Evolutionary conservation across 2,113 vertebrate genomes (phyloP), one percentile per base, ranked within the genome.

Genomic region (Dasyprocta punctata): DNA sequence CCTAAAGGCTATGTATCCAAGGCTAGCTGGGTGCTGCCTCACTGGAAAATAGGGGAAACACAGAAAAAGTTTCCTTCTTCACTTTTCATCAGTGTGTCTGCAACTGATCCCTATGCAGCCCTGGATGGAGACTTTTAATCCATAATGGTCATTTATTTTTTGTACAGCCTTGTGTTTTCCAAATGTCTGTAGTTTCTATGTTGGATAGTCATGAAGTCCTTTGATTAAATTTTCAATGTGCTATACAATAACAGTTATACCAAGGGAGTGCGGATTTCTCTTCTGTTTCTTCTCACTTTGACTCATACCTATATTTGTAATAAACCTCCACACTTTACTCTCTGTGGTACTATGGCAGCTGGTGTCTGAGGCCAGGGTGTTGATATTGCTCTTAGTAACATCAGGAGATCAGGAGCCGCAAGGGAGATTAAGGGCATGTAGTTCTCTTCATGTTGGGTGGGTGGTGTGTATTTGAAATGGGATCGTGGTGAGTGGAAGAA

Each of bases 131-230:
- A 98, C 65, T 89, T 94, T 56, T 5, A 54, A 19, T 84, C 20
- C 26, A 12, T 65, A 73, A 94, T 69, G 60, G 16, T 49, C 96
- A 30, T 30, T 61, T 16, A 8, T 89, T 98, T 98, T 94, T 26
- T 67, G 2, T 87, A 8, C 26, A 30, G 3, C 7, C 3, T 77
- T 67, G 16, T 0, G 1, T 3, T 80, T 24, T 41, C 38, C 30
- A 10, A 83, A 19, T 0, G 0, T 56, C 3, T 83, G 26, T 65
- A 33, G 20, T 67, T 93, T 6, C 19, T 65, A 9, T 17, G 90
- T 13, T n/a, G n/a, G 22, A 3, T 93, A n/a, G 36, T 67, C 3
- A 65, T 81, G 56, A 92, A 93, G 44, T 52, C 24, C 28, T 28
- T 90, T 89, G 81, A 30, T 11, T 86, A 81, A 61, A 49, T 82